Evolutionary conservation across 2,888 invertebrate genomes (phyloP), one percentile per base, ranked within the genome.

Genomic region (Ectemnius cavifrons): DNA sequence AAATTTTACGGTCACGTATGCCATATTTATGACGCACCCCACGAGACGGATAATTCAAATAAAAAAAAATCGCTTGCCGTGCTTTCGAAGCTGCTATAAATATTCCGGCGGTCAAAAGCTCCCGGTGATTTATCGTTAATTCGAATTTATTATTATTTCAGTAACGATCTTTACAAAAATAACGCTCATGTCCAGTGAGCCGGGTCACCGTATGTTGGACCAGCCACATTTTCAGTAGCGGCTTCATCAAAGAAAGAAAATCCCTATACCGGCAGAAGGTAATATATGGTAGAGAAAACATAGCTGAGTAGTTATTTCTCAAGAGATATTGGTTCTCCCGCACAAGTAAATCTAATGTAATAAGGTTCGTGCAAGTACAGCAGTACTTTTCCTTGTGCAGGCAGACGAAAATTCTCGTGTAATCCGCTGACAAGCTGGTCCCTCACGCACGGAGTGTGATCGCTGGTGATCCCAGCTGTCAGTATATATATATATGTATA

Each of bases 401-500:
- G 63, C 28, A 37, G 67, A 68, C 69, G 76, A 66, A 67, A 71
- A 71, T 56, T 61, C 37, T 37, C 37, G 66, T 63, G 83, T 89
- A 89, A 89, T 89, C 89, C 88, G 81, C 78, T 75, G 80, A 75
- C 77, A 79, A 75, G 74, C 57, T 82, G 78, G 74, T 78, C 77
- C 75, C 87, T 87, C 89, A 89, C 89, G 89, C 86, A 85, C 84
- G 8, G 79, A 80, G 73, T 63, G 74, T 71, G 74, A 77, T 71
- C 85, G 80, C 84, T 77, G 52, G 83, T 78, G 37, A 37, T 37
- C 37, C 37, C 8, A 8, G 8, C 37, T 37, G 37, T 37, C 37
- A 37, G 37, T 37, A 11, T 37, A 8, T n/a, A n/a, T n/a, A n/a
- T n/a, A n/a, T n/a, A n/a, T n/a, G n/a, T n/a, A n/a, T 79, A 84